These are phyloP conservation scores for Hesperia comma DNA, from an alignment of 2,888 invertebrate genomes.

Conservation along the genomic window DNA sequence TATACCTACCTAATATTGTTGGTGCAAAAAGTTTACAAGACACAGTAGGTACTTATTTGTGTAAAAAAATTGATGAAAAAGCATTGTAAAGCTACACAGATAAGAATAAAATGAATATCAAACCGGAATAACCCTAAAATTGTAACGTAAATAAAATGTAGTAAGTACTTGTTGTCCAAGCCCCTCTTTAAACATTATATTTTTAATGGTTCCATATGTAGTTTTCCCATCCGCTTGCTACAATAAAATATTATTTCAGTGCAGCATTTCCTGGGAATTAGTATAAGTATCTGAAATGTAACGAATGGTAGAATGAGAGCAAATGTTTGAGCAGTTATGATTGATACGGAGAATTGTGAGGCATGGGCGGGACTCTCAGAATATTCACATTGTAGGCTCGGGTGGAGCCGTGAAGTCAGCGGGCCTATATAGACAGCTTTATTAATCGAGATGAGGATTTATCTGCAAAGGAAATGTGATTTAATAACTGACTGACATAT, in stretches of 20 bases:
- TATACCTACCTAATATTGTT: too few species aligned
- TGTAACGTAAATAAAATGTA: too few species aligned
- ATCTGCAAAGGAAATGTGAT: too few species aligned
- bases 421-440: not conserved
- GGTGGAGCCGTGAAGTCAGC: constrained; percentile 39
- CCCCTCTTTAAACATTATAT: not conserved
- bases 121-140: too few species aligned
- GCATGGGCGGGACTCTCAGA: constrained; percentile 21
- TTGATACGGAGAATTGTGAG: constrained; percentile 49
- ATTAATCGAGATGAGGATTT: not conserved
- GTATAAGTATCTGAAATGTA: constrained; percentile 40
- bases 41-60: too few species aligned
- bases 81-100: too few species aligned
- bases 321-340: constrained; percentile 45
- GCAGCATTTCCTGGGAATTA: constrained; percentile 31
- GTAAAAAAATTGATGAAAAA: too few species aligned
- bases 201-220: not conserved
- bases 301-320: constrained; percentile 38
- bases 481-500: too few species aligned
- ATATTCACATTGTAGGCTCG: constrained; percentile 45
- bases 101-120: too few species aligned
- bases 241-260: not conserved
- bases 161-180: too few species aligned
- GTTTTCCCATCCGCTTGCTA: not conserved
- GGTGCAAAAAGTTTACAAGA: too few species aligned